Percentiles rank a stretch among this genome's conserved stretches.
Evolutionary conservation across 2,888 invertebrate species (phyloP).

Genomic region (Euproctis similis): DNA sequence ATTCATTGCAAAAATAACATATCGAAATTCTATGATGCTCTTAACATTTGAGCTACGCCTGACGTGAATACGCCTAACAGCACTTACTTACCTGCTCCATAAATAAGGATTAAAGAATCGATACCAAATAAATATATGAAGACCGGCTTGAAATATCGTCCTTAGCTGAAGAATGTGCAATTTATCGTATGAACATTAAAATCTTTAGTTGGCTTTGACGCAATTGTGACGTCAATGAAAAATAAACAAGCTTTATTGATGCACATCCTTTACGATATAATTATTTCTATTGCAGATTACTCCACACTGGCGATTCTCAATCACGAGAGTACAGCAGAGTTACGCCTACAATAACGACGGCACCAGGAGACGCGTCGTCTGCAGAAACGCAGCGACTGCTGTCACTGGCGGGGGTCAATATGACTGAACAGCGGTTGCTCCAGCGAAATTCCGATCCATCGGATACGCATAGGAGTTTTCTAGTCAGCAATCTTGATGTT

Average conservation of each 20-base stretch:
- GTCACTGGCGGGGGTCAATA: conserved; percentile 68
- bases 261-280: conserved; percentile 2
- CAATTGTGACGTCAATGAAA: conserved; percentile 7
- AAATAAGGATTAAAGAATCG: no score
- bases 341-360: conserved; percentile 48
- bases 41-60: no score
- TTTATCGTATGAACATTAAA: conserved; percentile 4
- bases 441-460: conserved; percentile 70
- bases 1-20: no score
- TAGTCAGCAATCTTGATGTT: conserved; percentile 58
- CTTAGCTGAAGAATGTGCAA: neutral
- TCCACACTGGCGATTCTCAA: conserved; percentile 58
- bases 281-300: conserved; percentile 47
- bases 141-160: neutral
- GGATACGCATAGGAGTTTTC: conserved; percentile 69
- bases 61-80: no score
- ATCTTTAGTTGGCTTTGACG: conserved; percentile 5
- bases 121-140: no score
- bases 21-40: no score
- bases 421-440: conserved; percentile 72
- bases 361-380: conserved; percentile 53
- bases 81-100: no score
- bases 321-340: conserved; percentile 54
- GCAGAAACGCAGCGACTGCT: conserved; percentile 68
- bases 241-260: conserved; percentile 6